phyloP scores from a whole-genome alignment of 2,888 invertebrate genomes.

The Rhaphigaster nebulosa region DNA sequence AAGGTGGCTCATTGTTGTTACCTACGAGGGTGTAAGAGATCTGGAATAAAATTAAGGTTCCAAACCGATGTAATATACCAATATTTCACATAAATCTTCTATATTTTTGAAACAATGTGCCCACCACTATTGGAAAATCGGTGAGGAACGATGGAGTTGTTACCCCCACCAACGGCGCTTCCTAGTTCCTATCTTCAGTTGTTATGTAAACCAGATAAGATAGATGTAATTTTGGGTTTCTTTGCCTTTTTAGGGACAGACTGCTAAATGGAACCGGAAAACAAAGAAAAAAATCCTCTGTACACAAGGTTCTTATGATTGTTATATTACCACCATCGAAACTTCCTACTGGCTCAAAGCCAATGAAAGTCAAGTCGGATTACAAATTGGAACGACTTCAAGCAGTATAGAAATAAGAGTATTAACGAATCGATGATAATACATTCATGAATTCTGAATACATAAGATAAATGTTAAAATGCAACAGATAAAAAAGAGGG shows the following conservation, averaged over 20 bases:
- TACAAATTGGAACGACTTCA: neutral
- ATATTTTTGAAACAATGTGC: too few species aligned
- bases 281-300: neutral
- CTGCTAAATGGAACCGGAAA: neutral
- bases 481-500: too few species aligned
- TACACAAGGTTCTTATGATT: neutral
- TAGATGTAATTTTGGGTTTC: slow-evolving; percentile 29
- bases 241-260: neutral
- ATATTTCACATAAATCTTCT: too few species aligned
- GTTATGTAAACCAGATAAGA: slow-evolving; percentile 39
- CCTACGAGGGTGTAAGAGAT: too few species aligned
- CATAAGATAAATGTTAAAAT: too few species aligned
- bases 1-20: too few species aligned
- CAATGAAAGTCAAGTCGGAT: neutral
- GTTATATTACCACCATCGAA: neutral
- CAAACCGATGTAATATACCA: too few species aligned
- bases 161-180: neutral
- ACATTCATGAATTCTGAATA: too few species aligned
- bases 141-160: neutral
- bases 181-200: neutral
- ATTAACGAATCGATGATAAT: neutral
- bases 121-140: neutral
- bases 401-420: neutral
- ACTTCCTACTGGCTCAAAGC: neutral
- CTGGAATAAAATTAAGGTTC: too few species aligned